Percentiles rank a stretch among this genome's conserved stretches.
These are phyloP conservation scores for Drosophila melanosoma DNA, from an alignment of 2,888 invertebrate species.

Conservation along the genomic window DNA sequence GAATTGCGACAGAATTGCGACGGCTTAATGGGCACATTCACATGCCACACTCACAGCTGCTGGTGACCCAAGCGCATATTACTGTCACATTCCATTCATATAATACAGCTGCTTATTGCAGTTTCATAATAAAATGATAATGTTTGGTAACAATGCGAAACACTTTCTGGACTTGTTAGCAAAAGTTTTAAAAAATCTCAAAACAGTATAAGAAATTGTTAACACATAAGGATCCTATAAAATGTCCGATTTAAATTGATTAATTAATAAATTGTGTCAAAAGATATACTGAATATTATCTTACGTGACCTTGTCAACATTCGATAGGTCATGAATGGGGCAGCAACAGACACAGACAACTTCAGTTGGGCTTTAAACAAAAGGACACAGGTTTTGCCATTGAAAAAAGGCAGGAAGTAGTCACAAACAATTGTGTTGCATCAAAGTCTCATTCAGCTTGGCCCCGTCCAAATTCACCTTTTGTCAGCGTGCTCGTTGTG, in stretches of 20 bases:
- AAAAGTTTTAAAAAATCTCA: background rate
- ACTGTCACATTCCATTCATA: constrained; percentile 43
- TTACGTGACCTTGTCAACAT: constrained; percentile 25
- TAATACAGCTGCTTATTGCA: constrained; percentile 41
- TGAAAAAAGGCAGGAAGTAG: constrained; percentile 34
- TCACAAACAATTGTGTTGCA: constrained; percentile 42
- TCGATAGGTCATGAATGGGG: constrained; percentile 37
- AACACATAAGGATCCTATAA: background rate
- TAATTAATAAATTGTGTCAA: background rate
- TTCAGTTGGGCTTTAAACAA: constrained; percentile 23
- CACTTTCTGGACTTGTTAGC: background rate
- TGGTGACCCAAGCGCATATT: constrained; percentile 14
- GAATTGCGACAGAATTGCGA: constrained; percentile 4
- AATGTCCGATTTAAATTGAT: background rate
- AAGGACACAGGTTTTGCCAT: constrained; percentile 20
- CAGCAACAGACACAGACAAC: constrained; percentile 20
- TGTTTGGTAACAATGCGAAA: background rate
- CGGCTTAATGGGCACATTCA: constrained; percentile 10
- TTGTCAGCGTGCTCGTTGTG: constrained; percentile 1
- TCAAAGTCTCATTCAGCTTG: constrained; percentile 6
- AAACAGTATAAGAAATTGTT: background rate
- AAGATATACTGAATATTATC: background rate
- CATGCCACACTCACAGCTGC: constrained; percentile 15
- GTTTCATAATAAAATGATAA: no score
- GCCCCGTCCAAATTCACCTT: background rate